phyloP scores from a whole-genome alignment of 1,140 invertebrate genomes.

The Zaprionus taronus region DNA sequence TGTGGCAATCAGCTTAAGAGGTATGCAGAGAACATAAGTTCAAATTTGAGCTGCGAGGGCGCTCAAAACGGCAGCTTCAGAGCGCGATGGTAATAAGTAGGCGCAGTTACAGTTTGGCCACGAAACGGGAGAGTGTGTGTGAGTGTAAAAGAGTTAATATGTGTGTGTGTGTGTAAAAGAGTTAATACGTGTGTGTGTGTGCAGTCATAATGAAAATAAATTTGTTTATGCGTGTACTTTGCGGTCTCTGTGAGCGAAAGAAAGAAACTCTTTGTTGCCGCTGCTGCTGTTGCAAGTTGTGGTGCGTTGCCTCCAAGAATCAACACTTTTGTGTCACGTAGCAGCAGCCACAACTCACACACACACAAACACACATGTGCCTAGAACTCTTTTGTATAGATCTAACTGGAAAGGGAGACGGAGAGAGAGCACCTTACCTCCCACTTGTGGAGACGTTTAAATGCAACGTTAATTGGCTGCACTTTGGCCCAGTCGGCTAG shows the following conservation, averaged over 20 bases:
- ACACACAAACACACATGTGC: constrained; percentile 9
- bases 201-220: constrained; percentile 67
- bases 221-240: constrained; percentile 66
- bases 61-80: neutral
- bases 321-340: constrained; percentile 69
- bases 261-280: constrained; percentile 68
- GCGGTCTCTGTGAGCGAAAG: constrained; percentile 24
- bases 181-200: constrained; percentile 3
- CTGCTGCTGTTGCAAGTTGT: constrained; percentile 36
- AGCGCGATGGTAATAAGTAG: constrained; percentile 35
- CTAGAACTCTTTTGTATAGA: neutral
- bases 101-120: constrained; percentile 27
- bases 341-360: constrained; percentile 7
- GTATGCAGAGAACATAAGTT: constrained; percentile 32
- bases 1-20: constrained; percentile 10
- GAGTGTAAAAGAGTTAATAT: neutral
- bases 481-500: constrained; percentile 45
- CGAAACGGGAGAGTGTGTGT: no score
- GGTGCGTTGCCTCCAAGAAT: constrained; percentile 36
- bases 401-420: neutral
- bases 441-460: constrained; percentile 43
- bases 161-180: constrained; percentile 6
- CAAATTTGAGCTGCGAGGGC: constrained; percentile 30
- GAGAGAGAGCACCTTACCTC: constrained; percentile 34
- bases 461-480: constrained; percentile 49